These are phyloP conservation scores for Eumaeus atala DNA, from an alignment of 1,140 invertebrate genomes.

Conservation along the genomic window DNA sequence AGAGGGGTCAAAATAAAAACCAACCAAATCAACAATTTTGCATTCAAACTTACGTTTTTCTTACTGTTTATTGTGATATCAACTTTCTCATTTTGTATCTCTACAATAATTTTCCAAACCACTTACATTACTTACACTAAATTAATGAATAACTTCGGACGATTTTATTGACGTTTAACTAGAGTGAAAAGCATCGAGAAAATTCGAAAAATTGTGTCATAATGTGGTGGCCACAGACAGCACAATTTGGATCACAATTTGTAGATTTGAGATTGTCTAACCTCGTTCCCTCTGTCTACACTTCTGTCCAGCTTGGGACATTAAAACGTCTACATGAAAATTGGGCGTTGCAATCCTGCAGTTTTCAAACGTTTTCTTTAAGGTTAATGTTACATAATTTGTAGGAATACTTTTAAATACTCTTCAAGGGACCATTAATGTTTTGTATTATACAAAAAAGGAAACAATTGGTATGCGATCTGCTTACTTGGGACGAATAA, in stretches of 20 bases:
- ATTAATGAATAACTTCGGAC: constrained; percentile 50
- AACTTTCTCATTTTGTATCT: constrained; percentile 43
- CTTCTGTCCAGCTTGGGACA: too few relatives aligned
- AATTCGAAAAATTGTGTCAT: not conserved
- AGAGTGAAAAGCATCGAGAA: constrained; percentile 7
- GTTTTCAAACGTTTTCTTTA: too few relatives aligned
- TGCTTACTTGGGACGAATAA: too few relatives aligned
- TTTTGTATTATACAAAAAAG: too few relatives aligned
- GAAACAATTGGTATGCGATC: too few relatives aligned
- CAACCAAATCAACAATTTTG: constrained; percentile 19
- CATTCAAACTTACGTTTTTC: constrained; percentile 65
- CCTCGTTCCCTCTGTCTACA: too few relatives aligned
- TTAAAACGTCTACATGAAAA: too few relatives aligned
- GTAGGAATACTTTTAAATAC: too few relatives aligned
- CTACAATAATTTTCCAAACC: constrained; percentile 66
- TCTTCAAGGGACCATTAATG: too few relatives aligned
- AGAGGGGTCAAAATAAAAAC: constrained; percentile 30
- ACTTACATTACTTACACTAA: constrained; percentile 59
- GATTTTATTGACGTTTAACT: constrained; percentile 31
- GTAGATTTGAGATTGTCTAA: too few relatives aligned
- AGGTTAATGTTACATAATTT: too few relatives aligned
- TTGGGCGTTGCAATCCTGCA: too few relatives aligned
- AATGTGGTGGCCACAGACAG: not conserved
- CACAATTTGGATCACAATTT: not conserved
- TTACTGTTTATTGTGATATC: constrained; percentile 57